Base-by-base conservation (phyloP, 2,888 invertebrate genomes). In the Eulithis prunata region DNA sequence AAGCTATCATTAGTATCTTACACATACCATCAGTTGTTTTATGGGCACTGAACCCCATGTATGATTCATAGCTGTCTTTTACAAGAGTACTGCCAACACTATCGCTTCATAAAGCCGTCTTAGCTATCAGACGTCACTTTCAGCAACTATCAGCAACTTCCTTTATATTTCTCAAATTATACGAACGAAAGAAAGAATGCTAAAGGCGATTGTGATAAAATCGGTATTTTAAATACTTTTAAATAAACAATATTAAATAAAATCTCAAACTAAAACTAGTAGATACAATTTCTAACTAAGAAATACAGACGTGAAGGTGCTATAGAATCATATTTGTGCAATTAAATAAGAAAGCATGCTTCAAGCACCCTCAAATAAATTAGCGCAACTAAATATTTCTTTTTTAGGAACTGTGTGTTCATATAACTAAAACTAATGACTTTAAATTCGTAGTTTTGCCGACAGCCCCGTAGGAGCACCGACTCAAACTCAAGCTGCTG, bases 321-420 rank as follows among this genome's bases (percentile, higher is more conserved):
- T 69, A 64, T 72, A 69, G 73, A 69, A 69, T 73, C 41, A 43
- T 32, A 58, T 69, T 74, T 72, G 73, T 75, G 73, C 73, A 70
- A 57, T 60, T 62, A 63, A 47, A 51, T 72, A 74, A 72, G 70
- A 76, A 81, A 80, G 78, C 79, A 78, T 74, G 78, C 79, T 77
- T 72, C 57, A 79, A 82, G 80, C 80, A 72, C 64, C 76, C 75
- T 74, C 74, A 63, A 21, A 66, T 68, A 71, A 71, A 69, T 54
- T 70, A 70, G 70, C 68, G 68, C 68, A 70, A 73, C 69, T 60
- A 66, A 70, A 71, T 78, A 78, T 81, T 81, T 75, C 67, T 68
- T 64, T 41, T 75, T 78, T 89, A 89, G 89, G 89, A 89, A 89
- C 89, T 88, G 79, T 79, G 71, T 74, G 79, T 84, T 83, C 78